These are phyloP conservation scores for Mylabris sibirica DNA, from an alignment of 2,888 invertebrate genomes.

Conservation along the genomic window DNA sequence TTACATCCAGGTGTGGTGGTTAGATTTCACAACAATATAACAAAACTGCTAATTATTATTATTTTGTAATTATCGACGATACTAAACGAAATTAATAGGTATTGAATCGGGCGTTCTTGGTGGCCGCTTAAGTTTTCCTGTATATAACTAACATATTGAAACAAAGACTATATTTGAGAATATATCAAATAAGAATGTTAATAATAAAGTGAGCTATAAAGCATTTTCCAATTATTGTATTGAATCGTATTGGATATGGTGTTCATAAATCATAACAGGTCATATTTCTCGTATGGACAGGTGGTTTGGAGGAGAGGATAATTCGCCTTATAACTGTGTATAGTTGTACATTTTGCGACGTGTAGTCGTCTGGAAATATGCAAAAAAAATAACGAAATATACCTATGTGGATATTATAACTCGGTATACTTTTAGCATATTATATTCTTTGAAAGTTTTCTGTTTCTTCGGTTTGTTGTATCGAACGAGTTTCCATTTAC, in stretches of 20 bases:
- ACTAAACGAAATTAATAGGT: background rate
- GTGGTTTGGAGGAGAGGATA: conserved; percentile 20
- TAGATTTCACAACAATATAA: background rate
- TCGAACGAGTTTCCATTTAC: conserved; percentile 48
- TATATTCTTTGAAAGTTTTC: conserved; percentile 6
- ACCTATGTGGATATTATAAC: background rate
- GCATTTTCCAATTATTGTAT: conserved; percentile 34
- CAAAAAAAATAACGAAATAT: background rate
- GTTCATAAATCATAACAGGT: conserved; percentile 29
- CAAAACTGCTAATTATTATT: background rate
- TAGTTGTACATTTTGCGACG: background rate
- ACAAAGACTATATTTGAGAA: conserved; percentile 23
- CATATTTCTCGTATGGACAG: conserved; percentile 33
- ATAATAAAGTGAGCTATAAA: conserved; percentile 34
- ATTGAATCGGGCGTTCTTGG: background rate
- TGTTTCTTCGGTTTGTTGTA: conserved; percentile 30
- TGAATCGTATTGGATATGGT: conserved; percentile 32
- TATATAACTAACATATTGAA: conserved; percentile 14
- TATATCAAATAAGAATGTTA: conserved; percentile 25
- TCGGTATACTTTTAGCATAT: background rate
- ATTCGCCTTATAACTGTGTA: background rate
- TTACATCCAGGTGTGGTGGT: background rate
- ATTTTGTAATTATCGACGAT: background rate
- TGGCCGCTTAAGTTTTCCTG: conserved; percentile 1
- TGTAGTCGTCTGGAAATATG: background rate